Evolutionary conservation across 1,140 invertebrate species (phyloP).

Genomic region (Hyles euphorbiae): DNA sequence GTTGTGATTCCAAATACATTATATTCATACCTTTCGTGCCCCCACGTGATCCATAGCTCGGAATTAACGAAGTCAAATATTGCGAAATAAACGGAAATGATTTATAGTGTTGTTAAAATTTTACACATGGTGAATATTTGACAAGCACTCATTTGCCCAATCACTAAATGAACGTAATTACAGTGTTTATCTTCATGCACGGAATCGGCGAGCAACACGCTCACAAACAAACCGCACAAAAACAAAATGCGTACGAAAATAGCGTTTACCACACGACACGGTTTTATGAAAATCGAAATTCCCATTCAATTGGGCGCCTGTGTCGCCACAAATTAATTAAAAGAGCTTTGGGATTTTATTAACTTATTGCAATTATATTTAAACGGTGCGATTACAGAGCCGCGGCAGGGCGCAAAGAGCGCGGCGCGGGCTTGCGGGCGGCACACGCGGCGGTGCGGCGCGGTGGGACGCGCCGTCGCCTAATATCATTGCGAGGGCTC

Average conservation of each 20-base stretch:
- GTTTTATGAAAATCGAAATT: constrained; percentile 47
- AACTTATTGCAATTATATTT: constrained; percentile 72
- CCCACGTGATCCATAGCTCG: background rate
- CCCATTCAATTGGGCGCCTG: constrained; percentile 51
- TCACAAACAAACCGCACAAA: constrained; percentile 27
- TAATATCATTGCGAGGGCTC: constrained; percentile 41
- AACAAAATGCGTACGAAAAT: constrained; percentile 24
- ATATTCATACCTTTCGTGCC: constrained; percentile 6
- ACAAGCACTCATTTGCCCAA: constrained; percentile 13
- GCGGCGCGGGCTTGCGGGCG: background rate
- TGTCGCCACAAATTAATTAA: constrained; percentile 66
- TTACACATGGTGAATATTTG: constrained; percentile 14
- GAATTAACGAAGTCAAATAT: background rate
- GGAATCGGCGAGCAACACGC: constrained; percentile 18
- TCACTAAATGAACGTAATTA: constrained; percentile 26
- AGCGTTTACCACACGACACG: constrained; percentile 22
- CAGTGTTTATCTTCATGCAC: constrained; percentile 22
- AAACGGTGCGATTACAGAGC: constrained; percentile 50
- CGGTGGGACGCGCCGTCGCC: constrained; percentile 18
- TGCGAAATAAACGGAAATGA: background rate
- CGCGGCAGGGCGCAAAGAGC: constrained; percentile 3
- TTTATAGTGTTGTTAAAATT: constrained; percentile 8
- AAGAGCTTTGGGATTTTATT: constrained; percentile 58
- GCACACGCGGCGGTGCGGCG: constrained; percentile 11
- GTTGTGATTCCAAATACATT: constrained; percentile 37